Evolutionary conservation across 2,113 vertebrate genomes (phyloP).

Genomic region (Rhynchomys soricoides): DNA sequence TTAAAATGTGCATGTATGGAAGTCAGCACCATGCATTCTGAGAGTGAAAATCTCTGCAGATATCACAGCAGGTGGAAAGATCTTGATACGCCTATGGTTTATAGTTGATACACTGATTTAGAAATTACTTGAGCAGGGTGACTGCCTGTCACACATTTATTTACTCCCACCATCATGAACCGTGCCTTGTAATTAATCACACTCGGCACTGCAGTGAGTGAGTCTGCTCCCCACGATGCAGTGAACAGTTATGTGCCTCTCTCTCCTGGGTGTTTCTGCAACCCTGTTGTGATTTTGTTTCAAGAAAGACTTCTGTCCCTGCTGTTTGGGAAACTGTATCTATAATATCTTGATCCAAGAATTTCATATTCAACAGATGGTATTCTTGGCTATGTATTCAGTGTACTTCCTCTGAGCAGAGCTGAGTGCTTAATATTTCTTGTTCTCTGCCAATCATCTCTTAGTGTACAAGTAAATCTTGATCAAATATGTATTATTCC

Average conservation of each 20-base stretch:
- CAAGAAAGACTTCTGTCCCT: constrained; percentile 84
- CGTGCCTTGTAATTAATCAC: constrained; percentile 74
- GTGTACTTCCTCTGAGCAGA: constrained; percentile 79
- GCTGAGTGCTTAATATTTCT: constrained; percentile 79
- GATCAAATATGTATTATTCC: constrained; percentile 70
- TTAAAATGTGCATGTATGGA: constrained; percentile 27
- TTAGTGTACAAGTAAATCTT: constrained; percentile 76
- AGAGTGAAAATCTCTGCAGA: constrained; percentile 39
- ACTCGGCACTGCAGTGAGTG: constrained; percentile 59
- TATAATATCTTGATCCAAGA: constrained; percentile 86
- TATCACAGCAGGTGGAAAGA: not conserved
- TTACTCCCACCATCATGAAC: constrained; percentile 58
- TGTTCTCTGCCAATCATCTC: constrained; percentile 84
- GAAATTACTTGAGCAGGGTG: constrained; percentile 36
- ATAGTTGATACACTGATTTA: constrained; percentile 53
- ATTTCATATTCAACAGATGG: constrained; percentile 88
- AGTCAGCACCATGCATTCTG: not conserved
- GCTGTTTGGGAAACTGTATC: constrained; percentile 86
- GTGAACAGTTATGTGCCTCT: constrained; percentile 75
- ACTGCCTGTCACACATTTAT: constrained; percentile 63
- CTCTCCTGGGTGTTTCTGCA: constrained; percentile 75
- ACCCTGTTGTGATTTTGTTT: constrained; percentile 82
- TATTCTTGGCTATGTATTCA: constrained; percentile 83
- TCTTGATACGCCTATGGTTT: constrained; percentile 14
- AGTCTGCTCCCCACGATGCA: constrained; percentile 74